Evolutionary conservation across 2,797 vertebrate genomes (phyloP), one percentile per base, ranked within the genome.

Genomic region (Huso huso): DNA sequence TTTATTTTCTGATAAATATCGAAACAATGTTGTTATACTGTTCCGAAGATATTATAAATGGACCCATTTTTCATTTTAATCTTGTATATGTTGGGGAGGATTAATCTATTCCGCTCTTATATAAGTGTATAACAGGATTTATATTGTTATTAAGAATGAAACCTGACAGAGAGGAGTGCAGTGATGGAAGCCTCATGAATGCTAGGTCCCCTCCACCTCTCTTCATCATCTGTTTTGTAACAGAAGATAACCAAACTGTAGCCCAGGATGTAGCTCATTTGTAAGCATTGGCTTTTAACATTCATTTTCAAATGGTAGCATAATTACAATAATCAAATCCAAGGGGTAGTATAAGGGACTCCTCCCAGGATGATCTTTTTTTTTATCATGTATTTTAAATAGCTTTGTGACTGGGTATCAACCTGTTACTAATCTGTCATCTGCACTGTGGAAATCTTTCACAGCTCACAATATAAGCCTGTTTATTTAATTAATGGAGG

Each of bases 1-100:
- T 70, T 68, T 70, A 72, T 68, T 67, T 57, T 61, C 66, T 68
- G 72, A 73, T 73, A 70, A 70, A 73, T 73, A 73, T 73, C 69
- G 48, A 60, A 66, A 67, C 71, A 68, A 59, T 51, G 63, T 68
- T 70, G 69, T 68, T 70, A 66, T 60, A 70, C 59, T 65, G 66
- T 73, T 70, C 60, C 60, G 48, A 53, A 68, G 66, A 63, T 70
- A 70, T 70, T 66, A 74, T 51, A 67, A 68, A 62, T 63, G 65
- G 53, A 55, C 23, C 66, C 61, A 66, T 75, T 68, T 65, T 69
- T 73, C 70, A 70, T 69, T 69, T 68, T 75, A 71, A 73, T 75
- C 69, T 72, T 63, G 66, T 70, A 64, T 69, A 66, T 71, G 66
- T 65, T 71, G 64, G 50, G 68, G 51, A 63, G 69, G 49, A 69